Evolutionary conservation across 2,113 vertebrate genomes (phyloP), one percentile per base, ranked within the genome.

Genomic region (Pluvialis apricaria): DNA sequence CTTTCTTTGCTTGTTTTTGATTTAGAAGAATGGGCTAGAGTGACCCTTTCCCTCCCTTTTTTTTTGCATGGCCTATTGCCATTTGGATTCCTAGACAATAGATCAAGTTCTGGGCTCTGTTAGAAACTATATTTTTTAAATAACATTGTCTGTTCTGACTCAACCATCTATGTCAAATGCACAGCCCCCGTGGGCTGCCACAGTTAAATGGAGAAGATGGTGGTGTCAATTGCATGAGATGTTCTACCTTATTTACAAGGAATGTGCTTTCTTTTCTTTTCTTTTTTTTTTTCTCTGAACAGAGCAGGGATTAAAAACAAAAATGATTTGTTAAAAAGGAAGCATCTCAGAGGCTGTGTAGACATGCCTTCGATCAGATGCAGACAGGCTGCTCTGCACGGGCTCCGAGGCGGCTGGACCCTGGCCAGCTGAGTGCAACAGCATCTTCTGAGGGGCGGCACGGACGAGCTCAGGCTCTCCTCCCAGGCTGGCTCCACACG

Each of bases 401-500:
- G 69, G 55, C 80, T 94, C 8, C 0, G 4, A 66, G 76, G 54
- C 0, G 0, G 71, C 42, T 82, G 92, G 82, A 88, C 14, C 34
- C 25, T 6, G 3, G 54, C 76, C 91, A 88, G 68, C 40, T 45
- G 86, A 92, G 40, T 2, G 2, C n/a, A 47, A 10, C 2, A 42
- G 22, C 60, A 31, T 71, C 89, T 71, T 83, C 55, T 57, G 51
- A 81, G 42, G 9, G 60, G 69, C 0, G 2, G 32, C 54, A 80
- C 40, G 32, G 88, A 40, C 0, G 26, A 77, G 69, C 60, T 83
- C 60, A 70, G 92, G 40, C 57, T 84, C 38, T 82, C n/a, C n/a
- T 62, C 47, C n/a, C 3, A 1, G n/a, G 16, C 49, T 77, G 88
- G 71, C 57, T 91, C 18, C 0, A 29, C 2, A 1, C 0, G 0